A percentile compares a stretch with the other conserved stretches of the same genome.
These are phyloP conservation scores for Meandrina meandrites DNA, from an alignment of 92 coral and sea anemone genomes.

Conservation along the genomic window DNA sequence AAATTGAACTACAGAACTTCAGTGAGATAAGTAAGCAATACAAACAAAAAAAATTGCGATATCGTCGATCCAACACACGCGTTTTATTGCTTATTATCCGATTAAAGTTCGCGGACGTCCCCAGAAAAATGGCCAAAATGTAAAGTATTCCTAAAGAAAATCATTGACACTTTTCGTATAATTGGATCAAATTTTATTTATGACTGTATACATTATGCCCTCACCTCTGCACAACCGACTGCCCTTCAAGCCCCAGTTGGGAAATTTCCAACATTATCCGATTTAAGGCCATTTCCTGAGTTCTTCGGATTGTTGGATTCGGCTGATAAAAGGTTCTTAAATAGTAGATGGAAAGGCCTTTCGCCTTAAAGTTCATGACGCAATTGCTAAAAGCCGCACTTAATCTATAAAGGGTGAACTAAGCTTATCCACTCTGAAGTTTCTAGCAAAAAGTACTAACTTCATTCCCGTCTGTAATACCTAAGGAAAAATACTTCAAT, in stretches of 20 bases:
- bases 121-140: not conserved
- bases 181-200: not conserved
- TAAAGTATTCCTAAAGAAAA: not conserved
- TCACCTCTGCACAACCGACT: not conserved
- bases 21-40: too few species aligned
- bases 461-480: not conserved
- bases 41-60: too few species aligned
- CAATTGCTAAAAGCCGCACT: not conserved
- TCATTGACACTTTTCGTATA: not conserved
- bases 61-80: not conserved
- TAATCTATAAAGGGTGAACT: not conserved
- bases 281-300: not conserved
- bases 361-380: not conserved
- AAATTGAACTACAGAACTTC: too few species aligned
- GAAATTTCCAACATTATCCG: not conserved
- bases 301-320: not conserved
- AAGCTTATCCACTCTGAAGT: not conserved
- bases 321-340: not conserved
- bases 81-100: not conserved
- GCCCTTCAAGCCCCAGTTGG: not conserved
- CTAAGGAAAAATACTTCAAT: not conserved
- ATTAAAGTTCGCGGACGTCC: not conserved
- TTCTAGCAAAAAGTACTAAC: not conserved
- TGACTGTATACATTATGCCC: not conserved
- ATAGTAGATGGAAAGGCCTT: not conserved